Conservation (phyloP, 2,797 vertebrate species). For the Sebastiscus tertius region DNA sequence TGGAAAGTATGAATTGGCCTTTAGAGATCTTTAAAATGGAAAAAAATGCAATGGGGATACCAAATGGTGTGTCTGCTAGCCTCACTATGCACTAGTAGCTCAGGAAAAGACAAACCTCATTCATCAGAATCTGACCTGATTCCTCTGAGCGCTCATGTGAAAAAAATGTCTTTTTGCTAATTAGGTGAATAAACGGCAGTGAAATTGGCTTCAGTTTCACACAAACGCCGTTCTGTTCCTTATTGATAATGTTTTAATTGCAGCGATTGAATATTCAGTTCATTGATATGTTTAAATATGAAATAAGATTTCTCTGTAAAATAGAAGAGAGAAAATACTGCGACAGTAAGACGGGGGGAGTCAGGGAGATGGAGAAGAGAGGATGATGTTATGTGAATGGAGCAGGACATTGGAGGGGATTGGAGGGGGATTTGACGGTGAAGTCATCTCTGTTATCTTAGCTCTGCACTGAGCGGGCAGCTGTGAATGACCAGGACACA, state of each 20-base stretch:
- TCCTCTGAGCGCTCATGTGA: neutral
- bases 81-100: neutral
- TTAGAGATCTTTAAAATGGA: neutral
- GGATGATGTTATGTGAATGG: neutral
- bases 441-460: constrained; percentile 33
- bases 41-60: neutral
- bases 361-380: neutral
- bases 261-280: neutral
- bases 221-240: neutral
- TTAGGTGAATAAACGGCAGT: neutral
- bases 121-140: neutral
- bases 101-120: neutral
- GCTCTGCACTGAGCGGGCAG: constrained; percentile 7
- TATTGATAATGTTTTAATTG: too few relatives aligned
- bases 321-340: neutral
- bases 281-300: neutral
- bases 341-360: neutral
- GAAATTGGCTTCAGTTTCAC: neutral
- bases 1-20: too few relatives aligned
- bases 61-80: neutral
- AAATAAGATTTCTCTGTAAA: neutral
- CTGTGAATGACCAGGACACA: constrained; percentile 5
- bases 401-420: neutral
- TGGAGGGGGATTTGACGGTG: constrained; percentile 30
- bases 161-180: neutral